Conservation (phyloP, 2,113 vertebrate species). For the Bubalus kerabau region DNA sequence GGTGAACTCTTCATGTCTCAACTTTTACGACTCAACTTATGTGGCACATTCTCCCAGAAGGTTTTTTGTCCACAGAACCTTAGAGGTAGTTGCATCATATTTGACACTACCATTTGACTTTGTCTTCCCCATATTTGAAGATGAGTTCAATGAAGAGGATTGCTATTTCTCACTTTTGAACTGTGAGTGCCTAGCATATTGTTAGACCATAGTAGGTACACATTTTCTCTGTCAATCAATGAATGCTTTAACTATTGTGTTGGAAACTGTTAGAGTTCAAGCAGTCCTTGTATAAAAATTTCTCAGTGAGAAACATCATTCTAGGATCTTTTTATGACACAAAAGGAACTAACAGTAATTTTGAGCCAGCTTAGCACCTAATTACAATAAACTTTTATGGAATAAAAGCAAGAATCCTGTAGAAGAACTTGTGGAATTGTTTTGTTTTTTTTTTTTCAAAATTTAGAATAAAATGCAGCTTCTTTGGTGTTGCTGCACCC, state of each 20-base stretch:
- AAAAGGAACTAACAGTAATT: background rate
- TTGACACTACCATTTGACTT: background rate
- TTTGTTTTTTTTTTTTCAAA: background rate
- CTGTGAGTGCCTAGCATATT: background rate
- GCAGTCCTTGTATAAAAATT: background rate
- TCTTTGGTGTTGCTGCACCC: background rate
- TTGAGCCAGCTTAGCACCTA: background rate
- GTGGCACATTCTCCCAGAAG: background rate
- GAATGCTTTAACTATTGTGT: background rate
- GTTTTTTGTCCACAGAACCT: background rate
- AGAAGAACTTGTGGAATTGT: background rate
- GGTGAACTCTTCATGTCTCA: background rate
- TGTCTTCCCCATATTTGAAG: background rate
- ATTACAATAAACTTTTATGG: background rate
- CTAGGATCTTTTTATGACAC: background rate
- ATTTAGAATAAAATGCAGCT: background rate
- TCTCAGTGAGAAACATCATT: background rate
- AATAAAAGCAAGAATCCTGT: background rate
- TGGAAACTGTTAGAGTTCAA: background rate
- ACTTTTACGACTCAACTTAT: background rate
- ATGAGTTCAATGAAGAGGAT: background rate
- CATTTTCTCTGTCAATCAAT: background rate
- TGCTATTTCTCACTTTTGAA: background rate
- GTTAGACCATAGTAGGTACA: background rate
- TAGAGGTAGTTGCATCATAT: background rate